Percentiles rank a stretch among this genome's conserved stretches.
phyloP scores from a whole-genome alignment of 2,797 vertebrate species.

The Falco berigora region DNA sequence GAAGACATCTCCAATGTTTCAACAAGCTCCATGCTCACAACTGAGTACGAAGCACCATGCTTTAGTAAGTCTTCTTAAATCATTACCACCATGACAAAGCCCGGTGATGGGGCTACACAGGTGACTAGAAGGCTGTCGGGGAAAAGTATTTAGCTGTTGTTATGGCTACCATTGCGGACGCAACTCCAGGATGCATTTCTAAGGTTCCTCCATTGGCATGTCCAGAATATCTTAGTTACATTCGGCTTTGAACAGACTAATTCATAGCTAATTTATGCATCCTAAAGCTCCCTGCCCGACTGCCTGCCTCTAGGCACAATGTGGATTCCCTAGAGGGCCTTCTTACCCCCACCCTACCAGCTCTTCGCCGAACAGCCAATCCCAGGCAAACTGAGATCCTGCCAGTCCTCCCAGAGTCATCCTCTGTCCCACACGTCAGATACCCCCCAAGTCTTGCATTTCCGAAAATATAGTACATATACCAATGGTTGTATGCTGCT shows the following conservation, averaged over 20 bases:
- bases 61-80: conserved; percentile 59
- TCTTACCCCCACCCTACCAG: background rate
- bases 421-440: background rate
- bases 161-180: background rate
- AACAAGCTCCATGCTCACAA: background rate
- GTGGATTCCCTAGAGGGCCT: background rate
- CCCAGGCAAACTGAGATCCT: background rate
- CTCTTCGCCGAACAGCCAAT: background rate
- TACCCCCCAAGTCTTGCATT: background rate
- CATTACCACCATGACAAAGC: background rate
- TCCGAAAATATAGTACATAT: fast-evolving
- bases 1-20: conserved; percentile 7
- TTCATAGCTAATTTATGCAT: background rate
- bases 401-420: background rate
- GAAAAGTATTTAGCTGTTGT: background rate
- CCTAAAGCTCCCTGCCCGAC: background rate
- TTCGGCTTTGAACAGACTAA: background rate
- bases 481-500: background rate
- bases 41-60: conserved; percentile 24
- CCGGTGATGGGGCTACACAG: background rate
- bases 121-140: background rate
- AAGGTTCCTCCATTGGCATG: background rate
- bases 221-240: background rate
- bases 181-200: background rate
- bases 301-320: background rate